These are phyloP conservation scores for Malurus elegans DNA, from an alignment of 2,113 vertebrate species.

Conservation along the genomic window DNA sequence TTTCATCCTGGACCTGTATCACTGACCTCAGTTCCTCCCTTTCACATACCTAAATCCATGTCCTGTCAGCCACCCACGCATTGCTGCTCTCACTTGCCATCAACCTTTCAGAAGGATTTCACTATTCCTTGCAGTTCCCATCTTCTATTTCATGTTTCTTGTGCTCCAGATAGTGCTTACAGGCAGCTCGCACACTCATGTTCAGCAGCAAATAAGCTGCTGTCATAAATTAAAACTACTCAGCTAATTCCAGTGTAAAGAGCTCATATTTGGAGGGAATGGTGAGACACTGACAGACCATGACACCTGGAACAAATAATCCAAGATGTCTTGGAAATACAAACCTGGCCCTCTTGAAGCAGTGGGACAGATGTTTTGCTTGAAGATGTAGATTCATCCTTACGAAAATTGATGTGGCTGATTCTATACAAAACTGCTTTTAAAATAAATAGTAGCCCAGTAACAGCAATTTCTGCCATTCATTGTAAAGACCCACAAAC, in stretches of 20 bases:
- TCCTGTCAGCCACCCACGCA: background rate
- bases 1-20: background rate
- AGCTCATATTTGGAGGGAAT: background rate
- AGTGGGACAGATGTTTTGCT: background rate
- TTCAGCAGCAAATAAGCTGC: background rate
- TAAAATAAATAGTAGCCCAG: background rate
- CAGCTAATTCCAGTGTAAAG: background rate
- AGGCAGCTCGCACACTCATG: background rate
- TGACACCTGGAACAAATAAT: background rate
- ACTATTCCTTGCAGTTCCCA: background rate
- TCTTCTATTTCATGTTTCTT: background rate
- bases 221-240: background rate
- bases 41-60: background rate
- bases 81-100: background rate
- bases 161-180: background rate
- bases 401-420: background rate
- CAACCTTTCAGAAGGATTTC: background rate
- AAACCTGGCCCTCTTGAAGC: background rate
- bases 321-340: background rate
- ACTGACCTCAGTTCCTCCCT: background rate
- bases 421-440: background rate
- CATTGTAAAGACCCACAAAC: background rate
- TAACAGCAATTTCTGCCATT: background rate
- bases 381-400: background rate
- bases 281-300: background rate